Conservation (phyloP, 2,113 vertebrate species). For the Hymenochirus boettgeri region DNA sequence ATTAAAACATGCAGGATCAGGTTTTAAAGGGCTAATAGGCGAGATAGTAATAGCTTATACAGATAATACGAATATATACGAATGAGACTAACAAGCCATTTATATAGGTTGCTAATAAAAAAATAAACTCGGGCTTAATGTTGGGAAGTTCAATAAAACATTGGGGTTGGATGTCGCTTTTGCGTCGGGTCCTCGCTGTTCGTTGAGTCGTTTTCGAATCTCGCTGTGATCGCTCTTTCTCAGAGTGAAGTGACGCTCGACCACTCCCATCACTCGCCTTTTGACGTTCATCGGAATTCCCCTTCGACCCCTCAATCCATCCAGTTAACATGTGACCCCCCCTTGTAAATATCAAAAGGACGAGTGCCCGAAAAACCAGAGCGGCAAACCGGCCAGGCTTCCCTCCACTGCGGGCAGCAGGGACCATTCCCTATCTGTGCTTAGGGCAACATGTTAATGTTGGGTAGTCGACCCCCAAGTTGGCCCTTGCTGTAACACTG, state of each 20-base stretch:
- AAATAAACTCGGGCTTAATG: not conserved
- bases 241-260: slow-evolving; percentile 26
- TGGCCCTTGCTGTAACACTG: not conserved
- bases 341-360: slow-evolving; percentile 34
- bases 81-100: too few relatives aligned
- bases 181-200: slow-evolving; percentile 27
- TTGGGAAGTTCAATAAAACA: not conserved
- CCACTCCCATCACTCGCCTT: slow-evolving; percentile 15
- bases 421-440: slow-evolving; percentile 18
- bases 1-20: too few relatives aligned
- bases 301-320: slow-evolving; percentile 21
- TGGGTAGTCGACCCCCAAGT: slow-evolving; percentile 20
- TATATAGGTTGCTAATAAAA: too few relatives aligned
- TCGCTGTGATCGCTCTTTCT: slow-evolving; percentile 22
- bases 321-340: slow-evolving; percentile 31
- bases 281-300: slow-evolving; percentile 33
- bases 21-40: too few relatives aligned
- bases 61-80: too few relatives aligned
- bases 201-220: slow-evolving; percentile 29
- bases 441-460: slow-evolving; percentile 20
- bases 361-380: slow-evolving; percentile 25
- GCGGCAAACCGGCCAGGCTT: slow-evolving; percentile 29
- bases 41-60: too few relatives aligned
- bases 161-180: slow-evolving; percentile 12
- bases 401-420: slow-evolving; percentile 14